Percentiles rank a stretch among this genome's conserved stretches.
Evolutionary conservation across 2,113 vertebrate genomes (phyloP).

Genomic region (Alethe diademata): DNA sequence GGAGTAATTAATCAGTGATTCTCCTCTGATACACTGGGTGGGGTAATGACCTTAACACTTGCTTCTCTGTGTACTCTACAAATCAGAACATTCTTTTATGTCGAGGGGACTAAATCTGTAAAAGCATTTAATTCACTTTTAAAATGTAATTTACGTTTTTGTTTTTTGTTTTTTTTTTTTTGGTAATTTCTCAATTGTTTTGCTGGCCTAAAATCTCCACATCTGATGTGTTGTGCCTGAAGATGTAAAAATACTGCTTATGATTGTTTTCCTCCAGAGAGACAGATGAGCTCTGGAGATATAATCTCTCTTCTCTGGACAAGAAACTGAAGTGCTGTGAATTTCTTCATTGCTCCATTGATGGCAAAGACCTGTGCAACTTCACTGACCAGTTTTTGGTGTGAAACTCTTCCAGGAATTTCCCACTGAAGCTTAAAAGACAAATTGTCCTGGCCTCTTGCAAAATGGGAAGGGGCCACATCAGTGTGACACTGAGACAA

Average conservation of each 20-base stretch:
- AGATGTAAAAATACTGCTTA: not conserved
- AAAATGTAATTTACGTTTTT: not conserved
- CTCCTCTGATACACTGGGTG: not conserved
- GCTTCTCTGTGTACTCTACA: not conserved
- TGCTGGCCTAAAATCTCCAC: not conserved
- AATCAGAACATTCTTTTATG: not conserved
- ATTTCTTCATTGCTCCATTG: not conserved
- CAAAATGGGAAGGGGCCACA: not conserved
- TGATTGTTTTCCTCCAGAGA: not conserved
- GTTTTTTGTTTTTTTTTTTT: not conserved
- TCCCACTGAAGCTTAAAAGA: not conserved
- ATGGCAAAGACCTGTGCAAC: not conserved
- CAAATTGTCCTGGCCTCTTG: slow-evolving; percentile 33
- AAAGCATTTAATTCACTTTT: not conserved
- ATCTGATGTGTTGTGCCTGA: not conserved
- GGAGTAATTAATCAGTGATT: not conserved
- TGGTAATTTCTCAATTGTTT: not conserved
- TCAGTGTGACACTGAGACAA: not conserved
- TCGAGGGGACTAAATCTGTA: not conserved
- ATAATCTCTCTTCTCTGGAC: not conserved
- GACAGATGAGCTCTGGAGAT: not conserved
- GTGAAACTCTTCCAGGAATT: not conserved
- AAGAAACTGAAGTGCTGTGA: not conserved
- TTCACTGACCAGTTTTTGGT: not conserved
- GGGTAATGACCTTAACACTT: not conserved